Evolutionary conservation across 2,888 invertebrate genomes (phyloP).

Genomic region (Ichneumon xanthorius): DNA sequence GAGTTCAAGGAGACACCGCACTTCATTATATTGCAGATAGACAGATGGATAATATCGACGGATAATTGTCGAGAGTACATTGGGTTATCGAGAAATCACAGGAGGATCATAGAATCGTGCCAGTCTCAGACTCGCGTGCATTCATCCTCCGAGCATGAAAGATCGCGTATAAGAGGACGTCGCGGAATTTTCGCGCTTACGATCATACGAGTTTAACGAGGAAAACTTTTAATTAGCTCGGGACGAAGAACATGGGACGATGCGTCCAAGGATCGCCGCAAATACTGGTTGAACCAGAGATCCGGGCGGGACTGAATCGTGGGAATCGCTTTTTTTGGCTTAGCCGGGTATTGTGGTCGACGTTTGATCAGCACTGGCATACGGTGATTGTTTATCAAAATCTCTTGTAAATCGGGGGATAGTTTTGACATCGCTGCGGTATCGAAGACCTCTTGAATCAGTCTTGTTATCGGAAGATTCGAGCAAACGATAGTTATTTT

Average conservation of each 20-base stretch:
- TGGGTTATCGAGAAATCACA: slow-evolving; percentile 19
- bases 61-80: slow-evolving; percentile 40
- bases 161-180: slow-evolving; percentile 48
- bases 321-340: slow-evolving; percentile 48
- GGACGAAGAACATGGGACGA: slow-evolving; percentile 11
- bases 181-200: slow-evolving; percentile 51
- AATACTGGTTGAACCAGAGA: slow-evolving; percentile 57
- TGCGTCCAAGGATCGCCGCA: slow-evolving; percentile 28
- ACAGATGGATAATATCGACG: slow-evolving; percentile 20
- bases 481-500: no score
- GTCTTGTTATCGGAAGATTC: no score
- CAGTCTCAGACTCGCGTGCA: slow-evolving; percentile 20
- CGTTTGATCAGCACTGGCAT: neutral
- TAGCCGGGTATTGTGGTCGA: slow-evolving; percentile 1
- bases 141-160: slow-evolving; percentile 23
- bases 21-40: no score
- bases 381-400: neutral
- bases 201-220: slow-evolving; percentile 38
- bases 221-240: slow-evolving; percentile 49
- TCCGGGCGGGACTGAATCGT: slow-evolving; percentile 35
- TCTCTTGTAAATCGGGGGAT: no score
- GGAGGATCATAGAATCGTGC: slow-evolving; percentile 27
- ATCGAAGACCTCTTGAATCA: no score
- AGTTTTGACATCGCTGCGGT: no score
- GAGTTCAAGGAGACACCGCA: no score